phyloP scores from a whole-genome alignment of 2,797 vertebrate species.

The Danio albolineatus region DNA sequence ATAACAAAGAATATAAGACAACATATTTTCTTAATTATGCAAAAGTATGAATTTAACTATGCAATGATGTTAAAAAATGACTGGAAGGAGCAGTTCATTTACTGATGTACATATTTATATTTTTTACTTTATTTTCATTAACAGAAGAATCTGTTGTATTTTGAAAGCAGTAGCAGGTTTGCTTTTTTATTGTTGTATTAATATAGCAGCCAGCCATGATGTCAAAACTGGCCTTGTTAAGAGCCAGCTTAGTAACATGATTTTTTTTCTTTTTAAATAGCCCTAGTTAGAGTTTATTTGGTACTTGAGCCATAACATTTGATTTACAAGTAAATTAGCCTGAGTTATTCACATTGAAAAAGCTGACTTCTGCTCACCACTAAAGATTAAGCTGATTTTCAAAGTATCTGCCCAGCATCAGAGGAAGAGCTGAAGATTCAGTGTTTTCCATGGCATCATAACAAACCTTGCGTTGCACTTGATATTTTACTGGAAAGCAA shows the following conservation, averaged over 20 bases:
- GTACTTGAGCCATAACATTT: constrained; percentile 75
- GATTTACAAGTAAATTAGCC: constrained; percentile 71
- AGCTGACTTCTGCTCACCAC: constrained; percentile 10
- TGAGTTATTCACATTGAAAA: constrained; percentile 19
- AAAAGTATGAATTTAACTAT: too few relatives aligned
- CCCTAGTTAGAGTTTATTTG: constrained; percentile 76
- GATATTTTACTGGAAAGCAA: constrained; percentile 15
- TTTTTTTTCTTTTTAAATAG: constrained; percentile 78
- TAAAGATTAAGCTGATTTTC: constrained; percentile 12
- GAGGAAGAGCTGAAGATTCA: constrained; percentile 20
- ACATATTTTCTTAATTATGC: too few relatives aligned
- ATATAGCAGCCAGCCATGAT: constrained; percentile 20
- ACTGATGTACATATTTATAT: neutral
- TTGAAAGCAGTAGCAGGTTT: neutral
- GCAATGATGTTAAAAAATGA: too few relatives aligned
- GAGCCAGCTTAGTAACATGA: constrained; percentile 86
- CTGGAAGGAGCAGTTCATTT: neutral
- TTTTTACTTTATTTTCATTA: too few relatives aligned
- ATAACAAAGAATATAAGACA: too few relatives aligned
- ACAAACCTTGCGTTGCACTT: constrained; percentile 10
- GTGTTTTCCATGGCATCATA: constrained; percentile 18
- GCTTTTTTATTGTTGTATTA: neutral
- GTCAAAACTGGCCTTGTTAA: constrained; percentile 81
- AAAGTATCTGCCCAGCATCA: neutral
- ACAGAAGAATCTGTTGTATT: too few relatives aligned